Conservation (phyloP, 2,797 vertebrate species). For the Onychomys torridus region DNA sequence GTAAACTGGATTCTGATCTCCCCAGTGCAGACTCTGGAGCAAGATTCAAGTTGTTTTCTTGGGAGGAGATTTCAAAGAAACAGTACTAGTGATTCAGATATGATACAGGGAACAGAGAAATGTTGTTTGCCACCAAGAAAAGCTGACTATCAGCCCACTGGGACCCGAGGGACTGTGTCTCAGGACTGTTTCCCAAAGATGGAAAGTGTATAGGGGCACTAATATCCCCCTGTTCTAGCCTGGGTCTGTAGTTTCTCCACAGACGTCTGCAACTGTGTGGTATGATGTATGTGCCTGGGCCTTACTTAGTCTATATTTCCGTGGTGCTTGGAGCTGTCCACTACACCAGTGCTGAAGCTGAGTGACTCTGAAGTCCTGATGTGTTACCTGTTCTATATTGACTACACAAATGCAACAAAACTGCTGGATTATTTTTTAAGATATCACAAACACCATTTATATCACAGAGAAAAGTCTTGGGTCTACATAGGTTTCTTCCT, state of each 20-base stretch:
- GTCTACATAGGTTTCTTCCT: neutral
- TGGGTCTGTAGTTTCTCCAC: neutral
- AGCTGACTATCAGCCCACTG: neutral
- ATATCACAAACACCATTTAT: neutral
- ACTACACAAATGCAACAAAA: neutral
- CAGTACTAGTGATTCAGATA: neutral
- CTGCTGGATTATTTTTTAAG: neutral
- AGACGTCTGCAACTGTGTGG: neutral
- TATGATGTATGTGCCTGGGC: neutral
- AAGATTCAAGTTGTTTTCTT: neutral
- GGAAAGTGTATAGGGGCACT: too few relatives aligned
- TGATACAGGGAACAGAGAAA: neutral
- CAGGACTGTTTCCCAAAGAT: neutral
- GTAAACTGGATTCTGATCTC: neutral
- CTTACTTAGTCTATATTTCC: too few relatives aligned
- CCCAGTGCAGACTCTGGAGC: neutral
- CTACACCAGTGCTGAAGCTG: neutral
- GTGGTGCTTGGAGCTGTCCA: neutral
- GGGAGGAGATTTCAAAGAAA: neutral
- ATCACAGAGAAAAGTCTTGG: neutral
- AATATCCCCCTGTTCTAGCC: neutral
- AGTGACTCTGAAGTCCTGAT: neutral
- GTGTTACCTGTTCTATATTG: neutral
- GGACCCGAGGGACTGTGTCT: neutral
- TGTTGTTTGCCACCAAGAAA: neutral